Base-by-base conservation (phyloP, 23 tunicate genomes). In the Diplosoma virens region DNA sequence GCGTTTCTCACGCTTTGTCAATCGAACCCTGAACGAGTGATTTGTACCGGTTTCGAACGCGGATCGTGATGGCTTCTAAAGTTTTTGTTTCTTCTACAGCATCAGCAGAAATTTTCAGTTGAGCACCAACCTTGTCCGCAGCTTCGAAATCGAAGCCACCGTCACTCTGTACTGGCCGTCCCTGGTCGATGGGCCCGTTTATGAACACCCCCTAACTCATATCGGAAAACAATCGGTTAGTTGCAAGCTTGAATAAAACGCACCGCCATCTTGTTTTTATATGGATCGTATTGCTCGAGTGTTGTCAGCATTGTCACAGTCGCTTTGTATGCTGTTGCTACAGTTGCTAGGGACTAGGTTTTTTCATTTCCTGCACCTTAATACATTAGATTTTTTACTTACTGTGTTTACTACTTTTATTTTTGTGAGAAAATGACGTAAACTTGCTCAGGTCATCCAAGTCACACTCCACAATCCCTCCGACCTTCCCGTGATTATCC, bases 101-200 rank as follows among this genome's bases (percentile, higher is more conserved):
- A 52, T 81, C 1, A 77, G 25, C 33, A 65, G 77, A 1, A 84
- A 78, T 32, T 76, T 84, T 33, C 77, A 36, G 16, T 25, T 84
- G 77, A 77, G 68, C 67, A 73, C 89, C 0, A 81, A 76, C 55
- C 66, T 84, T 20, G 75, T 84, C 22, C 82, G 47, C 27, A 46
- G 63, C 34, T 76, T 80, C 31, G 59, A 63, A 25, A 61, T 81
- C 30, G 75, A 68, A 32, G 32, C 34, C 3, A 50, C 66, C 23
- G 85, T 85, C 25, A n/a, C 77, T 30, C 77, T 90, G 48, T 90
- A 84, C 80, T 90, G 97, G 97, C 97, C 97, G 6, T 64, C 82
- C 6, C 47, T 90, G 64, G 75, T 81, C 37, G 71, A 73, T 7
- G 85, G 58, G 50, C 48, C 52, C 2, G 59, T 21, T 16, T 67